Evolutionary conservation across 1,140 invertebrate genomes (phyloP), one percentile per base, ranked within the genome.

Genomic region (Drosophila bocqueti): DNA sequence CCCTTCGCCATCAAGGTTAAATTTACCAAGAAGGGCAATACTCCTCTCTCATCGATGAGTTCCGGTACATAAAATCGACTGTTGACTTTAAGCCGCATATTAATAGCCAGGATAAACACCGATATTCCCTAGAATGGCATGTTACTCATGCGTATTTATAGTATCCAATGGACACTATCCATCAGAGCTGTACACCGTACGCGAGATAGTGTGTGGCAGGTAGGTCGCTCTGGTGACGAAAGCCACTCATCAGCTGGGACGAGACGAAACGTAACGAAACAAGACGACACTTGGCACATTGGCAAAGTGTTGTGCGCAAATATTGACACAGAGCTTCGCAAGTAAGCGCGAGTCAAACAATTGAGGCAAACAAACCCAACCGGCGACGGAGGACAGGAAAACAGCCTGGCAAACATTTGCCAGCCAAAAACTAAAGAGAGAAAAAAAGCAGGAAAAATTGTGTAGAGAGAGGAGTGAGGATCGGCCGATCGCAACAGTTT

Each of bases 281-380:
- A 57, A 57, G 54, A 76, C 76, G 71, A 83, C 84, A 87, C 84
- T 87, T 89, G 84, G 77, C 81, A 81, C 84, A 87, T 87, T 87
- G 84, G 84, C 84, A 87, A 90, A 90, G 85, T 89, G 85, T 90
- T 89, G 85, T 71, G 85, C 45, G n/a, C 85, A 76, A 89, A 89
- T 90, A 79, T 89, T 89, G 81, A 82, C 85, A 31, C 67, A 67
- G 85, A 84, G 85, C 85, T 90, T 90, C 85, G 85, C 85, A 90
- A 90, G 81, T 90, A 85, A 90, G 79, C 85, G 86, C 85, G 85
- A 90, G 76, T 85, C 81, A 91, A 89, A 89, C 81, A 85, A 89
- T 81, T 81, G 73, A 78, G 67, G 64, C 78, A 81, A 89, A 90
- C 81, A 89, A 66, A 73, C 71, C 36, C 47, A 47, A 59, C 40